Evolutionary conservation across 2,113 vertebrate genomes (phyloP), one percentile per base, ranked within the genome.

Genomic region (Elgaria multicarinata): DNA sequence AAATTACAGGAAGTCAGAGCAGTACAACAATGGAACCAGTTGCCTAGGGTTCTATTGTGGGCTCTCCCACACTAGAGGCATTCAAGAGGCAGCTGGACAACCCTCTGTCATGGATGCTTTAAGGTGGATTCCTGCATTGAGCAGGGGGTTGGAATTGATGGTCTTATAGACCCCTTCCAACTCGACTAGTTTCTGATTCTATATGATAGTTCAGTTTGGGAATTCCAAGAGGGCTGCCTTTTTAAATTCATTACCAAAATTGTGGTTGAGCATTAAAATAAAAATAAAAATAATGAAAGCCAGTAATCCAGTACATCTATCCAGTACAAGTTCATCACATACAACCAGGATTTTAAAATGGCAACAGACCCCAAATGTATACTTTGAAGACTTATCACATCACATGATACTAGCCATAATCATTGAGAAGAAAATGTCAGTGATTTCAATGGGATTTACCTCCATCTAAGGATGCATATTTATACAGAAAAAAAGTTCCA

Each of bases 301-400:
- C 39, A 44, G 1, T 44, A 76, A 42, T 42, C n/a, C 72, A 74
- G 22, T 64, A 39, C 39, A 28, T 64, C 26, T 78, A 28, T 50
- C 39, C 39, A 76, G 42, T 22, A 76, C 71, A 74, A 14, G 36
- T 6, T 50, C 4, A 78, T 78, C 44, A 78, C 26, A 78, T 6
- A 31, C 74, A 50, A 78, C 36, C n/a, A 42, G 31, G 36, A 86
- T 86, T 92, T 71, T 24, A 87, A 93, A 72, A 83, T 78, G 14
- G 91, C 6, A 76, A 91, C 81, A 85, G 42, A 89, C 81, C 2
- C 0, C n/a, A 89, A 86, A 88, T 80, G 72, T 86, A 22, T 84
- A 69, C 85, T 92, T 95, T 94, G 85, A 77, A 79, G n/a, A 28
- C 28, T 31, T 12, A 64, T 13, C 76, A 76, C 64, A 24, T 76